Evolutionary conservation across 2,888 invertebrate species (phyloP), one percentile per base, ranked within the genome.

Genomic region (Chrysolina americana): DNA sequence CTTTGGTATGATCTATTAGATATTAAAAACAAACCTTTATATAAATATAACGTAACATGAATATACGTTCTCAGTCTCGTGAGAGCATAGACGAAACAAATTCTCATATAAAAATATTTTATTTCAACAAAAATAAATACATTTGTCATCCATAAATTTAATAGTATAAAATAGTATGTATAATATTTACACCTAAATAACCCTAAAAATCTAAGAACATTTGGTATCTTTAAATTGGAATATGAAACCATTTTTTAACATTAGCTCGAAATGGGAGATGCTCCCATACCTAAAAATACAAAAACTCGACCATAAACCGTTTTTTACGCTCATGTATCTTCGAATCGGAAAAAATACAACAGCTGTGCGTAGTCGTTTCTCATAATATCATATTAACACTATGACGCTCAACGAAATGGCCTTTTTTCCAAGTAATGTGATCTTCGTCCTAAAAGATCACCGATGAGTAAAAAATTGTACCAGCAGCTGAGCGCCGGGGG

Each of bases 361-460:
- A 86, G 86, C 86, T 86, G 86, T 83, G 79, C 75, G 76, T 78
- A 83, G 81, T 80, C 82, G 83, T 73, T 86, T 86, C 86, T 85
- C 86, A 86, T 84, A 83, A 82, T 86, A 86, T 86, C 86, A 84
- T 81, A 84, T 86, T 83, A 83, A 84, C 81, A 82, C 74, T 85
- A 78, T 78, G 73, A 72, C 68, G 75, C 66, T 75, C 76, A 72
- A 74, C 72, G 71, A 77, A 80, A 77, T 78, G 71, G 73, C 76
- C 70, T 75, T 78, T 73, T 73, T 65, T 71, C 62, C 70, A 62
- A 70, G 68, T 73, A 79, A 75, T 77, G 62, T 70, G 76, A 76
- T 77, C 70, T 63, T 78, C 78, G 75, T 76, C 75, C 78, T 78
- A 79, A 83, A 81, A 85, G 81, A 84, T 84, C 83, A 82, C 82